Conservation (phyloP, 2,797 vertebrate genomes). For the Neosilurus hyrtlii region DNA sequence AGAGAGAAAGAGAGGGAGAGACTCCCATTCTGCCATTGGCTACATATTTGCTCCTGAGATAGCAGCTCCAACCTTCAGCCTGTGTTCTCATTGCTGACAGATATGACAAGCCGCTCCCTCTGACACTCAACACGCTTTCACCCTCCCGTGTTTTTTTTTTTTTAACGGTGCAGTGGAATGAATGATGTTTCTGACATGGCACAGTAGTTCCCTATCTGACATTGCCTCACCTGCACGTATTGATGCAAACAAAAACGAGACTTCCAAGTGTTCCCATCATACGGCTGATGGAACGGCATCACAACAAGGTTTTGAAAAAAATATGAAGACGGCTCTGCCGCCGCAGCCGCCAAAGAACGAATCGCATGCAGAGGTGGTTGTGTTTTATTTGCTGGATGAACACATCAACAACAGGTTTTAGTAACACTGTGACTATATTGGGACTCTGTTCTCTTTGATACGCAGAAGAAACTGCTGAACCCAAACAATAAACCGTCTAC, state of each 20-base stretch:
- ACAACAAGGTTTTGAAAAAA: constrained; percentile 23
- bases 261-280: constrained; percentile 40
- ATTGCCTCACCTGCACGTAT: constrained; percentile 27
- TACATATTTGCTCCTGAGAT: constrained; percentile 59
- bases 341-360: background rate
- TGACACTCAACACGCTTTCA: constrained; percentile 34
- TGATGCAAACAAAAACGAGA: constrained; percentile 21
- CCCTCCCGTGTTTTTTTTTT: constrained; percentile 35
- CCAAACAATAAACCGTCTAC: constrained; percentile 33
- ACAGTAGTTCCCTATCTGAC: constrained; percentile 44
- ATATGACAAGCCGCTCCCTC: constrained; percentile 43
- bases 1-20: constrained; percentile 14
- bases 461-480: constrained; percentile 39
- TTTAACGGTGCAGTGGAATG: constrained; percentile 32
- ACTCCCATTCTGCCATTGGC: constrained; percentile 68
- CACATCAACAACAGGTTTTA: constrained; percentile 34
- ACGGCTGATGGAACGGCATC: constrained; percentile 19
- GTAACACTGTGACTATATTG: constrained; percentile 30
- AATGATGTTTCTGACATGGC: constrained; percentile 51
- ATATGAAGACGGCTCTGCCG: too few species aligned
- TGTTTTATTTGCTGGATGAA: constrained; percentile 35
- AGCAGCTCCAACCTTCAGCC: constrained; percentile 42
- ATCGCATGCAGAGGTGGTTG: background rate
- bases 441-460: constrained; percentile 40
- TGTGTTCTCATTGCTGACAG: constrained; percentile 44